Evolutionary conservation across 2,888 invertebrate species (phyloP), one percentile per base, ranked within the genome.

Genomic region (Cyclophora punctaria): DNA sequence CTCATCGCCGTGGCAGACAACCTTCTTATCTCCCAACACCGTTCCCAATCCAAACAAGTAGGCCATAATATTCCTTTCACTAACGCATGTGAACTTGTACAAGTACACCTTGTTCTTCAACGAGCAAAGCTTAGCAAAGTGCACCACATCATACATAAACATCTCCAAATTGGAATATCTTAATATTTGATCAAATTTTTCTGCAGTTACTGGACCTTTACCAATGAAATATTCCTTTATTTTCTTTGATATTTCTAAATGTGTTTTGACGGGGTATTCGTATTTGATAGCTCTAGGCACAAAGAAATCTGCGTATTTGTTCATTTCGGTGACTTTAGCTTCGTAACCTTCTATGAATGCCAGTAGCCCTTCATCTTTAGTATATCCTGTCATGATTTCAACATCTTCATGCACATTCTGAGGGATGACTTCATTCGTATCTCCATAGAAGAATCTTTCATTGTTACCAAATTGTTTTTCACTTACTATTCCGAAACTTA

Each of bases 361-460:
- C 43, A 78, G 50, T 0, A 76, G 35, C 0, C 94, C 94, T 80
- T 95, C 95, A 46, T 94, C 91, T 33, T 90, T 89, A 3, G 91
- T 94, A 6, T 92, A 78, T 3, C 95, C 95, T 34, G 91, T 85
- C 73, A 95, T 91, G 70, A 94, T 90, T 0, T 94, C 93, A 1
- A 93, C 81, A 3, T 64, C 73, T 55, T 75, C 64, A 44, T 90
- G 79, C 33, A 44, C 33, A 41, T 49, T 55, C 63, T 4, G 58
- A 33, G 34, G 4, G 3, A 44, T 33, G 5, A 5, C 44, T 42
- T 89, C 77, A 5, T 48, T 53, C 5, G 64, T 35, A 48, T 70
- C 58, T 6, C 69, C 70, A 7, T 56, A 52, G 42, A 73, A 72
- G 49, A 65, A 75, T 48, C 55, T 52, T 47, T 69, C 69, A 7